These are phyloP conservation scores for Eupithecia dodoneata DNA, from an alignment of 2,888 invertebrate genomes.

Conservation along the genomic window DNA sequence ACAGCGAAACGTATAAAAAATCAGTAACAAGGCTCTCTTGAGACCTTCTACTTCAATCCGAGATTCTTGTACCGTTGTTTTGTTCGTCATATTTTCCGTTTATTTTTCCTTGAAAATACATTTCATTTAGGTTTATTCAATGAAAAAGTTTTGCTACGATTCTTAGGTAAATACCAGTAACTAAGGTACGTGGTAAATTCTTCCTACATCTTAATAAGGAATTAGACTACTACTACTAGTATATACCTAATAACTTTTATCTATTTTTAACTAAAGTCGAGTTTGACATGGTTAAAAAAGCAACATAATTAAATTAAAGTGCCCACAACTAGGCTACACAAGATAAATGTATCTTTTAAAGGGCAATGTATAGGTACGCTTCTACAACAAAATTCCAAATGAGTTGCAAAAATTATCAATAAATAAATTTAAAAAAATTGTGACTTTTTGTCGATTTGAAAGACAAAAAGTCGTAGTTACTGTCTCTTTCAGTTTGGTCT, in stretches of 20 bases:
- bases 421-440: too few relatives aligned
- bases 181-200: background rate
- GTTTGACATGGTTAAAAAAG: background rate
- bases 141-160: slow-evolving; percentile 1
- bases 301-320: too few relatives aligned
- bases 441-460: too few relatives aligned
- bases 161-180: too few relatives aligned
- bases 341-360: too few relatives aligned
- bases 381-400: too few relatives aligned
- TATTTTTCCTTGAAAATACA: slow-evolving; percentile 31
- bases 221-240: too few relatives aligned
- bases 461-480: too few relatives aligned
- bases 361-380: too few relatives aligned
- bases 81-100: slow-evolving; percentile 40
- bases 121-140: background rate
- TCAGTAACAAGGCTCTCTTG: slow-evolving; percentile 41
- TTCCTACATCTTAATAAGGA: background rate
- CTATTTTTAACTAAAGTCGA: background rate
- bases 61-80: slow-evolving; percentile 40
- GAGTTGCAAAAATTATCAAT: too few relatives aligned
- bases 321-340: too few relatives aligned
- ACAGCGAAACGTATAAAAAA: slow-evolving; percentile 41
- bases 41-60: slow-evolving; percentile 34
- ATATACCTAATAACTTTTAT: background rate
- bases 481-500: too few relatives aligned